These are phyloP conservation scores for Pao palembangensis DNA, from an alignment of 2,113 vertebrate species.

Conservation along the genomic window DNA sequence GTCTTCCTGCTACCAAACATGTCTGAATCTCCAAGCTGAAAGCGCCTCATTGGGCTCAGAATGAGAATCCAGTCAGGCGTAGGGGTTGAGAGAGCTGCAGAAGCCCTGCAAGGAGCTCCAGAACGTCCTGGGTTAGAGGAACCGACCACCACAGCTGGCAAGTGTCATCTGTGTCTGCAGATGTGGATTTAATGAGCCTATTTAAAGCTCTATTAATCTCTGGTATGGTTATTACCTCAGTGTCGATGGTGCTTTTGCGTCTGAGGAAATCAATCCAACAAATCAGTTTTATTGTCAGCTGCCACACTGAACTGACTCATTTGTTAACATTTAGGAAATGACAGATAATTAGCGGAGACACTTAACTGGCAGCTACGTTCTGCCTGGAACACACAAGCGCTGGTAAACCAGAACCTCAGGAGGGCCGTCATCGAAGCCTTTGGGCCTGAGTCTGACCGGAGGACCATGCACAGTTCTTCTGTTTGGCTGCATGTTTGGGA, in stretches of 20 bases:
- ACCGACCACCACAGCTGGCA: constrained; percentile 33
- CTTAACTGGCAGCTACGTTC: constrained; percentile 22
- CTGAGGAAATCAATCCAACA: constrained; percentile 45
- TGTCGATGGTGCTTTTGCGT: constrained; percentile 33
- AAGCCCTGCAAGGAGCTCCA: constrained; percentile 25
- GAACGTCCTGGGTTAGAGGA: constrained; percentile 34
- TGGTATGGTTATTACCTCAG: constrained; percentile 50
- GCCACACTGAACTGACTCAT: constrained; percentile 35
- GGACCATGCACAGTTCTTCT: too few relatives aligned
- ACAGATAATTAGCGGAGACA: constrained; percentile 47
- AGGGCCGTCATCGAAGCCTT: neutral
- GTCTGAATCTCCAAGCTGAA: neutral
- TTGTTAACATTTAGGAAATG: constrained; percentile 58
- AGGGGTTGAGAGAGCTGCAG: constrained; percentile 55
- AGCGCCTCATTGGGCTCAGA: neutral
- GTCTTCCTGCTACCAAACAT: neutral
- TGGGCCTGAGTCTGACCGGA: too few relatives aligned
- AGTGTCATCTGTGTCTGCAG: constrained; percentile 57
- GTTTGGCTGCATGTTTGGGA: too few relatives aligned
- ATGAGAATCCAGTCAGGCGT: constrained; percentile 44
- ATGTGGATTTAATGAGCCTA: constrained; percentile 58
- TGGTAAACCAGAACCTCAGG: neutral
- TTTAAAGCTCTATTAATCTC: constrained; percentile 68
- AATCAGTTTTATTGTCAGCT: constrained; percentile 62
- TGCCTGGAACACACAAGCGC: constrained; percentile 5